Conservation (phyloP, 2,888 invertebrate genomes). For the Cheilosia urbana region DNA sequence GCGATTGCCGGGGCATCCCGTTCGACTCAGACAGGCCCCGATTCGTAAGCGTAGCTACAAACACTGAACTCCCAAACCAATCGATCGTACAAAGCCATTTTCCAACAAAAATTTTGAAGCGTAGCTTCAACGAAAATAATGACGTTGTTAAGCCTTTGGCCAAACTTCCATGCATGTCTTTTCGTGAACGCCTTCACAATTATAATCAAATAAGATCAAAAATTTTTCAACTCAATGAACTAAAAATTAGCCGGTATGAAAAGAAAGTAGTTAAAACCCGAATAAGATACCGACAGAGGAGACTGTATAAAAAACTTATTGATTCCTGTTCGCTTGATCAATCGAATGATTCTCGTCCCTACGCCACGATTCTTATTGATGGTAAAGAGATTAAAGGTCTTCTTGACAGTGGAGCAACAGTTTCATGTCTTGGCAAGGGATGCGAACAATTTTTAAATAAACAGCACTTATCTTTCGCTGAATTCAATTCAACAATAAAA, state of each 20-base stretch:
- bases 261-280: neutral
- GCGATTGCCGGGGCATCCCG: neutral
- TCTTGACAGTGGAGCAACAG: conserved; percentile 15
- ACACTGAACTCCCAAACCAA: neutral
- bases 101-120: neutral
- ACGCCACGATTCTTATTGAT: neutral
- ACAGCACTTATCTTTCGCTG: too few relatives aligned
- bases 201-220: neutral
- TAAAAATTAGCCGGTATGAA: neutral
- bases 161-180: too few relatives aligned
- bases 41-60: neutral
- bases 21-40: neutral
- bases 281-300: neutral
- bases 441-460: neutral
- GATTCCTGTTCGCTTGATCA: neutral
- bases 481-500: neutral
- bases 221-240: neutral
- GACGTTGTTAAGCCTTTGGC: too few relatives aligned
- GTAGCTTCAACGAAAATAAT: neutral
- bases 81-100: neutral
- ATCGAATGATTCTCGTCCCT: neutral
- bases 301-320: neutral
- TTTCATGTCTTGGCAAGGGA: conserved; percentile 14
- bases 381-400: conserved; percentile 6
- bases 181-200: neutral